Conservation (phyloP, 2,797 vertebrate genomes). For the Cercopithecus hamlyni region DNA sequence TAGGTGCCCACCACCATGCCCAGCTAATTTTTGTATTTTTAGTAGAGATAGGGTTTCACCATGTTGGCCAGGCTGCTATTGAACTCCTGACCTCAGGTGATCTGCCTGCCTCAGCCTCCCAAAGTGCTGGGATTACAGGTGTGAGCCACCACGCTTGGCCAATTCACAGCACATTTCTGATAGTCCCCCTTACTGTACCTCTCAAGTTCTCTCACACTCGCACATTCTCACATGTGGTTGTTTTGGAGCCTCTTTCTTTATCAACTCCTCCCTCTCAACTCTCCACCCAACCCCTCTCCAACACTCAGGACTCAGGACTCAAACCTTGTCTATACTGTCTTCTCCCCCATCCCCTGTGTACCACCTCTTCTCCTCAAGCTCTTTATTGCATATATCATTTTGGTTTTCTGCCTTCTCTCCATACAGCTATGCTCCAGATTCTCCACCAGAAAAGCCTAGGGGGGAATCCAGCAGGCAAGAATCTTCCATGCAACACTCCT, state of each 20-base stretch:
- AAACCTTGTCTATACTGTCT: not conserved
- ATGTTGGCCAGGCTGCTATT: not conserved
- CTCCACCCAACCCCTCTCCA: not conserved
- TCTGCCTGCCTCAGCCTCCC: not conserved
- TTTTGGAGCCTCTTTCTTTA: not conserved
- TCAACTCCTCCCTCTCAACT: not conserved
- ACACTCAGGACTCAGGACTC: not conserved
- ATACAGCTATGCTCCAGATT: not conserved
- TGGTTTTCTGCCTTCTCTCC: not conserved
- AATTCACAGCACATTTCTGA: not conserved
- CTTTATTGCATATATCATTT: not conserved
- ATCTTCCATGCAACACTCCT: not conserved
- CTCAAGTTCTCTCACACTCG: not conserved
- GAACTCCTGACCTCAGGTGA: not conserved
- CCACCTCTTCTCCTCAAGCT: not conserved
- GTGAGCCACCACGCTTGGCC: not conserved
- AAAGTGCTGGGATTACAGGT: not conserved
- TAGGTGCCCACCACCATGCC: not conserved
- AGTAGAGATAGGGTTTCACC: not conserved
- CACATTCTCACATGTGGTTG: not conserved
- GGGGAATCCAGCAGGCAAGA: not conserved
- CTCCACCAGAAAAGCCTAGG: not conserved
- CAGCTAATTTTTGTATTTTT: not conserved
- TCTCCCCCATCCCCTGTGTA: no score
- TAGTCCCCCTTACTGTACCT: not conserved